Percentiles rank a stretch among this genome's conserved stretches.
These are phyloP conservation scores for Parascotia fuliginaria DNA, from an alignment of 2,888 invertebrate genomes.

Conservation along the genomic window DNA sequence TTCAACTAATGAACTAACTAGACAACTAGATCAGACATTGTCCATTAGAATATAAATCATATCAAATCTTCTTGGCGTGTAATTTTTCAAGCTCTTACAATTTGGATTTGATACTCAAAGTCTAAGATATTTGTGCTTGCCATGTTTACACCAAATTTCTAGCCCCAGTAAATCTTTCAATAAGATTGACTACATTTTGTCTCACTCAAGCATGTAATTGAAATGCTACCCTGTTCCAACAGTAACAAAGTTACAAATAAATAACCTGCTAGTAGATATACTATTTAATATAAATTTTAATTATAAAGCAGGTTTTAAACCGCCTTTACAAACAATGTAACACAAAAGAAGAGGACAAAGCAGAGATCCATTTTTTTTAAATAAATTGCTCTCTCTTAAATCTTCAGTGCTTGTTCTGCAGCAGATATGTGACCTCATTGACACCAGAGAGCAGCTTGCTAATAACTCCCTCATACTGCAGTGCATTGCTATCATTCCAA, in stretches of 20 bases:
- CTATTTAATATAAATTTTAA: neutral
- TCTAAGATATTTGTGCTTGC: too few relatives aligned
- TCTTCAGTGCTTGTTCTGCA: slow-evolving; percentile 65
- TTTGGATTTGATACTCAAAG: too few relatives aligned
- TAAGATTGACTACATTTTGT: too few relatives aligned
- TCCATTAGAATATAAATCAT: too few relatives aligned
- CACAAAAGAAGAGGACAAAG: neutral
- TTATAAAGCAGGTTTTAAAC: neutral
- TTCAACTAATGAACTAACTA: too few relatives aligned
- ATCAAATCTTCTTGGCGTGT: too few relatives aligned
- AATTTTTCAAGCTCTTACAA: too few relatives aligned
- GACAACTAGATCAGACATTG: too few relatives aligned
- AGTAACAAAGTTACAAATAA: slow-evolving; percentile 1
- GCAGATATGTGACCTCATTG: slow-evolving; percentile 72
- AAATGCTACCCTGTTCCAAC: neutral
- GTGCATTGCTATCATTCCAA: slow-evolving; percentile 43
- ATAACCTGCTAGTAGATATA: neutral
- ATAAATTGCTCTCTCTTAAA: neutral
- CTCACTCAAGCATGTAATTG: neutral
- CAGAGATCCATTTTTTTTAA: slow-evolving; percentile 20
- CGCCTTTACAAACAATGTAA: neutral
- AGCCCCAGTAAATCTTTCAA: too few relatives aligned
- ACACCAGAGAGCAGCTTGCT: slow-evolving; percentile 68
- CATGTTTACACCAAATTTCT: too few relatives aligned
- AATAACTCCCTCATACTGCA: slow-evolving; percentile 65